Evolutionary conservation across 30 jellyfish, hydroid and myxozoan genomes (phyloP).

Genomic region (Hydra vulgaris): DNA sequence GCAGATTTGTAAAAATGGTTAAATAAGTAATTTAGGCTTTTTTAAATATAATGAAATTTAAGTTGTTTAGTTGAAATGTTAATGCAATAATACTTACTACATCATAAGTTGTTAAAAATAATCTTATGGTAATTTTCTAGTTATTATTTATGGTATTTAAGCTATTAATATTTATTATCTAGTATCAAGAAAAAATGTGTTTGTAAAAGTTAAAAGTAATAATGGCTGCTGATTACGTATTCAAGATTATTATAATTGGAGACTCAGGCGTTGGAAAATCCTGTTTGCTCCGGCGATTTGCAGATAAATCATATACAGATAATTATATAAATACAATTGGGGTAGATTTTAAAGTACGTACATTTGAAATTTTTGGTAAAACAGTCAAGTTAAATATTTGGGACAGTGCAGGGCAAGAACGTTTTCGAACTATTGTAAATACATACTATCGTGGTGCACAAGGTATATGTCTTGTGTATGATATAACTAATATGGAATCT

Average conservation of each 20-base stretch:
- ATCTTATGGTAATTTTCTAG: too few species aligned
- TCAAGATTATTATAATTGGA: conserved; percentile 88
- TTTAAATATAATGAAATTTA: too few species aligned
- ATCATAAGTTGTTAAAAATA: too few species aligned
- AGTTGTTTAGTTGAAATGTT: too few species aligned
- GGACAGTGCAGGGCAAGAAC: conserved; percentile 99
- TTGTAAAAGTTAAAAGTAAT: neutral
- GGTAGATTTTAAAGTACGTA: conserved; percentile 94
- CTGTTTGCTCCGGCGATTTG: conserved; percentile 89
- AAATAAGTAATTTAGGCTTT: too few species aligned
- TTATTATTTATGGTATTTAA: neutral
- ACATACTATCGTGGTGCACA: conserved; percentile 97
- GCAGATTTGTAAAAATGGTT: too few species aligned
- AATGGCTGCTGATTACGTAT: conserved; percentile 96
- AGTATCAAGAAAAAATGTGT: neutral
- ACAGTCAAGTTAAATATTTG: conserved; percentile 82
- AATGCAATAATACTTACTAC: too few species aligned
- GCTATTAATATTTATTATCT: too few species aligned
- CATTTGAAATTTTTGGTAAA: conserved; percentile 72
- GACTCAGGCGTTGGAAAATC: conserved; percentile 98
- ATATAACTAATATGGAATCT: conserved; percentile 88
- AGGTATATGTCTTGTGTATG: conserved; percentile 82
- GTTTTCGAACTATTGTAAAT: conserved; percentile 91
- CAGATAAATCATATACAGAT: conserved; percentile 90
- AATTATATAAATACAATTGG: conserved; percentile 94